phyloP scores from a whole-genome alignment of 2,113 vertebrate genomes.

The Rousettus leschenaultii region DNA sequence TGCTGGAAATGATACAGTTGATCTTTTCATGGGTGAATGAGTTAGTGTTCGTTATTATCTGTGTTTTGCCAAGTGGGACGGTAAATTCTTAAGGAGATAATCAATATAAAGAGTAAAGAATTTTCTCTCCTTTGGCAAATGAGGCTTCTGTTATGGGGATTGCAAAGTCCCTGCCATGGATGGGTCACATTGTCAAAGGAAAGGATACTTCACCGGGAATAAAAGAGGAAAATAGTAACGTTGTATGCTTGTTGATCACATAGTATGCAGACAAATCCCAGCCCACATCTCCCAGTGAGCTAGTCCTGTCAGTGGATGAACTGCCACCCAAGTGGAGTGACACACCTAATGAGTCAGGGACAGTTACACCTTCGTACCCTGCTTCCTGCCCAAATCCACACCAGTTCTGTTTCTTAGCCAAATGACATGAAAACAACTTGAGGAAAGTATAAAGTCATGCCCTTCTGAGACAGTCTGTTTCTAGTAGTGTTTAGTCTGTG shows the following conservation, averaged over 20 bases:
- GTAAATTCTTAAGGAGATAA: background rate
- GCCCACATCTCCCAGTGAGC: background rate
- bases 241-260: background rate
- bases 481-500: slow-evolving; percentile 28
- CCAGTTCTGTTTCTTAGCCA: background rate
- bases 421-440: slow-evolving; percentile 16
- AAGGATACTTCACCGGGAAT: background rate
- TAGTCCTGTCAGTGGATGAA: background rate
- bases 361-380: background rate
- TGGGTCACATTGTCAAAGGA: background rate
- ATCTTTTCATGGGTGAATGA: background rate
- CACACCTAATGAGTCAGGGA: slow-evolving; percentile 17
- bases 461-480: background rate
- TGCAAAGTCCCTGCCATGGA: background rate
- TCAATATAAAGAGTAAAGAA: background rate
- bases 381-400: background rate
- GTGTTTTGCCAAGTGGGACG: background rate
- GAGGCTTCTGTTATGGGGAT: background rate
- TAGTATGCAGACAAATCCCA: background rate
- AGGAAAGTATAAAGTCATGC: slow-evolving; percentile 16
- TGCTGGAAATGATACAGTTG: background rate
- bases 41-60: background rate
- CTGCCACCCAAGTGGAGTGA: background rate
- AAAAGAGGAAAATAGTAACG: background rate
- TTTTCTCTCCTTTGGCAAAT: background rate